A percentile compares a stretch with the other conserved stretches of the same genome.
Conservation (phyloP, 2,113 vertebrate genomes). For the Erythrolamprus reginae region DNA sequence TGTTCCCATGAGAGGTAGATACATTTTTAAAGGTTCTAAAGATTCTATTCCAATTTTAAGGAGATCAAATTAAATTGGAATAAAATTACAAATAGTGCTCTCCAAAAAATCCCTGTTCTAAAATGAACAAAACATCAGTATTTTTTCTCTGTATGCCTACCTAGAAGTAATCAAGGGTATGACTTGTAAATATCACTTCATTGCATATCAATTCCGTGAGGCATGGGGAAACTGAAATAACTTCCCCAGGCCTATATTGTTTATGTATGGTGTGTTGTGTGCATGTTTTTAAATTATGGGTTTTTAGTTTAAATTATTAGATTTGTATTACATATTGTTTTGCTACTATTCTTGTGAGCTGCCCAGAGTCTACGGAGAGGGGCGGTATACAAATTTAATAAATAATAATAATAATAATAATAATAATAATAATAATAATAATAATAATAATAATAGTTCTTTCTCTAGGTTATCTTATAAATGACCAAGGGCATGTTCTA, state of each 20-base stretch:
- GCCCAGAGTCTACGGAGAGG: no score
- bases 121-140: background rate
- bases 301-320: no score
- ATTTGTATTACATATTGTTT: no score
- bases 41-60: background rate
- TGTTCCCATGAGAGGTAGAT: background rate
- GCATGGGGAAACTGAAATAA: no score
- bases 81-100: background rate
- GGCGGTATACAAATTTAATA: no score
- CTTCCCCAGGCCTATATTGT: no score
- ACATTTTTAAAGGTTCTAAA: background rate
- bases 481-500: background rate
- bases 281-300: no score
- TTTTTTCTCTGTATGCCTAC: background rate
- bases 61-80: background rate
- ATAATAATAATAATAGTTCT: no score
- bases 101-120: background rate
- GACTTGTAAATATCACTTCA: background rate
- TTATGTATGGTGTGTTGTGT: no score
- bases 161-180: background rate
- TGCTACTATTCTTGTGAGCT: no score
- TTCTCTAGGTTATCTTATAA: background rate
- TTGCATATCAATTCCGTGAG: background rate
- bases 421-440: no score
- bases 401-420: no score